These are phyloP conservation scores for Diplazon laetatorius DNA, from an alignment of 2,888 invertebrate species.

Conservation along the genomic window DNA sequence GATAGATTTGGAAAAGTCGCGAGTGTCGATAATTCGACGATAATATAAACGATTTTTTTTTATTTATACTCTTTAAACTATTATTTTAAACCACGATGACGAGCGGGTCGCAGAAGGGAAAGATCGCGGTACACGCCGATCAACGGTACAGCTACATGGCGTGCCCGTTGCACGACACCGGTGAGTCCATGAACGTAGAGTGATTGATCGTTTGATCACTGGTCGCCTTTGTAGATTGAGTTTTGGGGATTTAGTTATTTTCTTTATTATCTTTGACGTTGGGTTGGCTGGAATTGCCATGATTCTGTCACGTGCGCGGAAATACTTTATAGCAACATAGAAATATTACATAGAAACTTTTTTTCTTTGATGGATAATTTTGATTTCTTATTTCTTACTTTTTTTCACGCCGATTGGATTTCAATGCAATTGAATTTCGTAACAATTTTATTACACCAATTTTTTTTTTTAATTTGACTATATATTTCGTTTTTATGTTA, in stretches of 20 bases:
- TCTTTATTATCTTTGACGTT: background rate
- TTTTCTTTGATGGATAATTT: no score
- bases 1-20: no score
- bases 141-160: conserved; percentile 79
- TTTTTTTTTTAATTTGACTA: no score
- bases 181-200: conserved; percentile 67
- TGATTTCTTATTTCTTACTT: no score
- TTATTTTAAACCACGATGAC: conserved; percentile 76
- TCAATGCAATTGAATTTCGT: no score
- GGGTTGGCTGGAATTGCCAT: no score
- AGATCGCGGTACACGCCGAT: conserved; percentile 72
- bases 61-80: conserved; percentile 78
- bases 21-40: conserved; percentile 63
- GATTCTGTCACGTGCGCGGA: no score
- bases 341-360: no score
- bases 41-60: conserved; percentile 74
- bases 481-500: no score
- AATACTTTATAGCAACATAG: no score
- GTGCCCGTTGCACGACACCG: conserved; percentile 77
- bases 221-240: background rate
- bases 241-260: background rate
- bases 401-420: no score
- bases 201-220: background rate
- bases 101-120: conserved; percentile 75
- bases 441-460: no score